phyloP scores from a whole-genome alignment of 2,113 vertebrate genomes.

The Aix galericulata region DNA sequence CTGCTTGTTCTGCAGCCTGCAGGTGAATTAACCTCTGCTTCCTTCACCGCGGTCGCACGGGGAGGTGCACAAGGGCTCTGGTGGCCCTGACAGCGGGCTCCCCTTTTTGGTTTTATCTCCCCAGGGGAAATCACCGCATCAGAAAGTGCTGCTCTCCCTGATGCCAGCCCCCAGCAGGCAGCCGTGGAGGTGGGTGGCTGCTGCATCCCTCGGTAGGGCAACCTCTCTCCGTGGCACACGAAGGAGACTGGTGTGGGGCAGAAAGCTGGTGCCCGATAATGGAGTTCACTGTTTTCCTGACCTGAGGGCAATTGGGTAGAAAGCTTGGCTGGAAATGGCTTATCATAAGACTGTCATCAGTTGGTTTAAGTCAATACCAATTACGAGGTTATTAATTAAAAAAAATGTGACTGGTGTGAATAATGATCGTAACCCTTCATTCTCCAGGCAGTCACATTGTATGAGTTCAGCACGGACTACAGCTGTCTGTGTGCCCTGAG shows the following conservation, averaged over 20 bases:
- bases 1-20: not conserved
- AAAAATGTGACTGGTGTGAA: slow-evolving; percentile 57
- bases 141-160: not conserved
- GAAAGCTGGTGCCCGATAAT: slow-evolving; percentile 47
- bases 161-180: not conserved
- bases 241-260: slow-evolving; percentile 26
- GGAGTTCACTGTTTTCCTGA: slow-evolving; percentile 64
- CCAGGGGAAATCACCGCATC: not conserved
- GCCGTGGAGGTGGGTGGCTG: not conserved
- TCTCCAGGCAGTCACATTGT: not conserved
- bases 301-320: slow-evolving; percentile 41
- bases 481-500: not conserved
- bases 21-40: not conserved
- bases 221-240: not conserved
- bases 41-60: not conserved
- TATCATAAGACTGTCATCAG: slow-evolving; percentile 73
- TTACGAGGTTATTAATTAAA: slow-evolving; percentile 82
- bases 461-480: not conserved
- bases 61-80: not conserved
- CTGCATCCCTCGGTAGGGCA: not conserved
- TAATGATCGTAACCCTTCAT: slow-evolving; percentile 59
- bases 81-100: not conserved
- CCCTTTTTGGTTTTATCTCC: fast-evolving
- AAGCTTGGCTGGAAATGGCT: slow-evolving; percentile 60
- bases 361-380: slow-evolving; percentile 76